A percentile compares a stretch with the other conserved stretches of the same genome.
Evolutionary conservation across 2,888 invertebrate genomes (phyloP).

Genomic region (Drosophila nr. fundita): DNA sequence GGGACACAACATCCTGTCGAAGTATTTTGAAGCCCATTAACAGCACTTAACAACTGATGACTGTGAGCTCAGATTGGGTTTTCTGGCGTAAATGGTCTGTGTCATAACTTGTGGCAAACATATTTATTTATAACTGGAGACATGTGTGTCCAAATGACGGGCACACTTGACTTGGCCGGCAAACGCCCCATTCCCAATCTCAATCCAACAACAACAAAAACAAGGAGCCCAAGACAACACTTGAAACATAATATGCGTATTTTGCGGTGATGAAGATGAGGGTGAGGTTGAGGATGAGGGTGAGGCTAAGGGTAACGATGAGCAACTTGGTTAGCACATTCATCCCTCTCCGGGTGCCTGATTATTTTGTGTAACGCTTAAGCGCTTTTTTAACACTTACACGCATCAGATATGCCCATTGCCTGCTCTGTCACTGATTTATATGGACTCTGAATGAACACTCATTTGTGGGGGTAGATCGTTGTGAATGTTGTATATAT

Average conservation of each 20-base stretch:
- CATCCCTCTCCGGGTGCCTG: constrained; percentile 33
- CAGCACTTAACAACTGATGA: constrained; percentile 46
- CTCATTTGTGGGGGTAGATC: constrained; percentile 28
- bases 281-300: constrained; percentile 41
- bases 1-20: constrained; percentile 51
- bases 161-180: constrained; percentile 48
- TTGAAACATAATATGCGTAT: constrained; percentile 60
- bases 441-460: constrained; percentile 31
- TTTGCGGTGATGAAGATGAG: constrained; percentile 54
- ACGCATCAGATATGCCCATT: constrained; percentile 62
- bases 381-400: constrained; percentile 83
- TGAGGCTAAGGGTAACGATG: constrained; percentile 6
- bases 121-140: constrained; percentile 74
- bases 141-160: constrained; percentile 65
- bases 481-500: constrained; percentile 7
- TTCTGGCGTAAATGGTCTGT: constrained; percentile 73
- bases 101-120: constrained; percentile 75
- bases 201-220: constrained; percentile 13
- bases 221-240: constrained; percentile 26
- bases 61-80: constrained; percentile 2
- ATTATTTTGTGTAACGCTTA: constrained; percentile 72
- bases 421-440: constrained; percentile 71
- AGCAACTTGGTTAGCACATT: constrained; percentile 3
- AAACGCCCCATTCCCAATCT: constrained; percentile 17
- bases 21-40: constrained; percentile 30